Evolutionary conservation across 2,888 invertebrate species (phyloP).

Genomic region (Drosophila phalerata): DNA sequence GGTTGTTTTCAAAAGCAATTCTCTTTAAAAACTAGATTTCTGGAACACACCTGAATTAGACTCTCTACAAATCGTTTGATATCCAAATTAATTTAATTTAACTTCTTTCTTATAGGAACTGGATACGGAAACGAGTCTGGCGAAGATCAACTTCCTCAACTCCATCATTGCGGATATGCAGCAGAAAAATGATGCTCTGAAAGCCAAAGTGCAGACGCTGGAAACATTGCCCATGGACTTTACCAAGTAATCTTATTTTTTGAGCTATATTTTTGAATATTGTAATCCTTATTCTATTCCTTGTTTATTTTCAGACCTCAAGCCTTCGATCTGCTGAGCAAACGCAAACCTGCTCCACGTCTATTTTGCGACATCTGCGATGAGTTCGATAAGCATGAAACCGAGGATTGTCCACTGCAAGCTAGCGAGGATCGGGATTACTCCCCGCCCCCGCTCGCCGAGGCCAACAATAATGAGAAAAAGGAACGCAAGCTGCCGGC

Average conservation of each 20-base stretch:
- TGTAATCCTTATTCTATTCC: neutral
- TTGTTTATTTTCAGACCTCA: constrained; percentile 85
- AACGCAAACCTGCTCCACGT: constrained; percentile 89
- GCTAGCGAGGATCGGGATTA: constrained; percentile 87
- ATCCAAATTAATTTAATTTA: neutral
- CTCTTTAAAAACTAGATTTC: too few species aligned
- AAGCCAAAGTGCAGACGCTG: constrained; percentile 91
- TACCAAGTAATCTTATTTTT: constrained; percentile 86
- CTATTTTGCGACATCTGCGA: constrained; percentile 99
- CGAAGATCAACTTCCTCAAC: constrained; percentile 96
- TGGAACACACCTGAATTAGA: too few species aligned
- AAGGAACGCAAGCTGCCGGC: constrained; percentile 84
- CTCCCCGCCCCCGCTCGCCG: constrained; percentile 63
- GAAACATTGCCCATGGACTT: constrained; percentile 86
- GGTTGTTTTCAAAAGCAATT: too few species aligned
- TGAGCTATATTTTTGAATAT: fast-evolving
- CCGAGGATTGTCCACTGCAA: constrained; percentile 98
- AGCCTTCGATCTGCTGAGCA: constrained; percentile 86
- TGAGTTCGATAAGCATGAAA: constrained; percentile 97
- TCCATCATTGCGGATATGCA: constrained; percentile 99
- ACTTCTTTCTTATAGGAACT: constrained; percentile 1
- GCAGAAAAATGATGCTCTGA: constrained; percentile 94
- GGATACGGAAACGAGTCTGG: constrained; percentile 86
- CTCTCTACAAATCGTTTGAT: neutral
- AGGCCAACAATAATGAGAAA: constrained; percentile 70